A percentile compares a stretch with the other conserved stretches of the same genome.
Evolutionary conservation across 2,888 invertebrate genomes (phyloP).

Genomic region (Amphipoea lucens): DNA sequence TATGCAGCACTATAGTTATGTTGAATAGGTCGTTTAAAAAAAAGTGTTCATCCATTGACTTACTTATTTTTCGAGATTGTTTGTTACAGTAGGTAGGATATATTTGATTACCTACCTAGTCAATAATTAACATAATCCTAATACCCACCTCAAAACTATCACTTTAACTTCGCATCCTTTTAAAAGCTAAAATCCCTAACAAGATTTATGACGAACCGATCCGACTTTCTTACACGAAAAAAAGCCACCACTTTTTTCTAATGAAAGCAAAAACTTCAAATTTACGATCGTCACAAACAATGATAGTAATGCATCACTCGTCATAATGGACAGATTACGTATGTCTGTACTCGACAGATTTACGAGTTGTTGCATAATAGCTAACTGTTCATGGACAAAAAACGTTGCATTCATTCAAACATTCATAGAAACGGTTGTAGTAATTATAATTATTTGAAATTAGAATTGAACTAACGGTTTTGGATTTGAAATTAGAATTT

Average conservation of each 20-base stretch:
- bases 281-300: conserved; percentile 84
- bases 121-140: conserved; percentile 14
- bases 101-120: not conserved
- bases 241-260: conserved; percentile 53
- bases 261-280: conserved; percentile 73
- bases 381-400: conserved; percentile 66
- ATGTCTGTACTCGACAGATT: conserved; percentile 83
- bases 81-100: not conserved
- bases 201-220: conserved; percentile 63
- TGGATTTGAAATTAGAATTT: conserved; percentile 52
- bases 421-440: conserved; percentile 49
- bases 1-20: not conserved
- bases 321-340: conserved; percentile 88
- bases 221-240: conserved; percentile 61
- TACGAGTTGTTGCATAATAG: conserved; percentile 84
- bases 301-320: conserved; percentile 87
- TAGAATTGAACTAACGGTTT: conserved; percentile 53
- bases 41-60: too few species aligned
- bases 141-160: conserved; percentile 22
- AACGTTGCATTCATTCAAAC: conserved; percentile 63
- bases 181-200: conserved; percentile 37
- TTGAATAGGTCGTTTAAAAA: not conserved
- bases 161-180: conserved; percentile 17
- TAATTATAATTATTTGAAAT: conserved; percentile 65
- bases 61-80: not conserved